Evolutionary conservation across 1,140 invertebrate species (phyloP).

Genomic region (Eumaeus atala): DNA sequence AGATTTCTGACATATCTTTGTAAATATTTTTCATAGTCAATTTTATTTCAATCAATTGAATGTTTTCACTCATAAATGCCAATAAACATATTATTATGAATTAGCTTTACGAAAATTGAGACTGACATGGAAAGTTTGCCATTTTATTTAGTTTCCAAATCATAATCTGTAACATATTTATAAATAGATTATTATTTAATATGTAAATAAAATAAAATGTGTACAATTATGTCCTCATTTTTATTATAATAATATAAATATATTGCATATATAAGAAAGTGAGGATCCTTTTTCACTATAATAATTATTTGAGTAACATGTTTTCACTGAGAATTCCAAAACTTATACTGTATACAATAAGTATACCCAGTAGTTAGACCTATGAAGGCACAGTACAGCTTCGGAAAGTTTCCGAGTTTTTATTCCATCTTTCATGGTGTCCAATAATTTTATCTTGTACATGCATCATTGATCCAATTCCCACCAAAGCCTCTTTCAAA

Average conservation of each 20-base stretch:
- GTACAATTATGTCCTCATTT: slow-evolving; percentile 39
- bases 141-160: background rate
- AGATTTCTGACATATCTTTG: no score
- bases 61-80: no score
- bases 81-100: no score
- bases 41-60: no score
- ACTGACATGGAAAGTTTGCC: background rate
- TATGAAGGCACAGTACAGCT: slow-evolving; percentile 84
- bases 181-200: no score
- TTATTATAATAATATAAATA: slow-evolving; percentile 72
- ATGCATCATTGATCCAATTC: slow-evolving; percentile 88
- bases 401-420: slow-evolving; percentile 83
- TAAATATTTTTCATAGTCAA: no score
- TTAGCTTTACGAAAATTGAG: background rate
- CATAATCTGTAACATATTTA: slow-evolving; percentile 1
- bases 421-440: slow-evolving; percentile 64
- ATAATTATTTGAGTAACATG: slow-evolving; percentile 77
- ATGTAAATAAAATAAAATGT: slow-evolving; percentile 14
- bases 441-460: slow-evolving; percentile 60
- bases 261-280: slow-evolving; percentile 81
- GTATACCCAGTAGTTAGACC: slow-evolving; percentile 81
- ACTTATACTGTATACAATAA: no score
- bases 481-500: slow-evolving; percentile 84
- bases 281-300: slow-evolving; percentile 79
- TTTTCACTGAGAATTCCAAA: no score